A percentile compares a stretch with the other conserved stretches of the same genome.
phyloP scores from a whole-genome alignment of 2,797 vertebrate genomes.

The Atherinosoma microstoma region DNA sequence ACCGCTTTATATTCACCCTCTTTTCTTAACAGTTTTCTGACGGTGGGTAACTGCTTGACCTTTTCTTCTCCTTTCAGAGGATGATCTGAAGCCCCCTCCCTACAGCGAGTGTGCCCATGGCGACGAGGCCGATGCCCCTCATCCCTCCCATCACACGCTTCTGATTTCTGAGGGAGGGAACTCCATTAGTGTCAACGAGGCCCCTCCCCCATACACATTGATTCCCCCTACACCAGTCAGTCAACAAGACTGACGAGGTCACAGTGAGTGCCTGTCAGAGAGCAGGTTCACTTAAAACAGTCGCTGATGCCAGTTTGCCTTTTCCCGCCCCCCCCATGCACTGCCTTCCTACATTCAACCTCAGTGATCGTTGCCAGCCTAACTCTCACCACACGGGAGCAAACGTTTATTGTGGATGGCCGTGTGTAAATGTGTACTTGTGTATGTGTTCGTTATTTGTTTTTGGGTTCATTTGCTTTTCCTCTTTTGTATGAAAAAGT shows the following conservation, averaged over 20 bases:
- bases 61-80: constrained; percentile 63
- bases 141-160: constrained; percentile 48
- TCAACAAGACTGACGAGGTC: constrained; percentile 52
- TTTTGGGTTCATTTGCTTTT: constrained; percentile 47
- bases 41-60: neutral
- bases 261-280: constrained; percentile 60
- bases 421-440: constrained; percentile 8
- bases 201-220: constrained; percentile 86
- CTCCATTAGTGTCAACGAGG: constrained; percentile 76
- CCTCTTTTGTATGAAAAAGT: constrained; percentile 56
- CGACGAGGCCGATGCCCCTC: constrained; percentile 48
- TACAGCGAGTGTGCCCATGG: constrained; percentile 85
- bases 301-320: constrained; percentile 68
- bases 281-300: constrained; percentile 67
- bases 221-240: constrained; percentile 46
- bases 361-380: constrained; percentile 75
- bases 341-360: constrained; percentile 75
- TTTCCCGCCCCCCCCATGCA: constrained; percentile 66
- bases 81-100: constrained; percentile 88
- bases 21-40: neutral
- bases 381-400: constrained; percentile 62
- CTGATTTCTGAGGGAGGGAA: constrained; percentile 78
- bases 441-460: constrained; percentile 8
- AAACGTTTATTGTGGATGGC: constrained; percentile 52
- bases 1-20: neutral